Percentiles rank a stretch among this genome's conserved stretches.
Evolutionary conservation across 2,888 invertebrate species (phyloP).

Genomic region (Iselma pallidipennis): DNA sequence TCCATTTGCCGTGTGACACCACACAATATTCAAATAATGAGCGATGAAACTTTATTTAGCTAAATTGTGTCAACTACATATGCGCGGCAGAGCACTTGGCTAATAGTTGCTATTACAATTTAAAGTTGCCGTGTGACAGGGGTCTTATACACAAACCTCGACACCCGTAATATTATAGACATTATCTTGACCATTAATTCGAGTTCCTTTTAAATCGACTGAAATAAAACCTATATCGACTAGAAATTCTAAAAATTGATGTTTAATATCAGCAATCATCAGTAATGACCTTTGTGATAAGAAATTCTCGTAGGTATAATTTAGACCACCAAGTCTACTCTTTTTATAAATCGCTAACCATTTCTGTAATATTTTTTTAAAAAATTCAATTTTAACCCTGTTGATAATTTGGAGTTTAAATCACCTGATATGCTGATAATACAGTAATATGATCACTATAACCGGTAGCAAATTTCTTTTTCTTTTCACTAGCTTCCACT

Average conservation of each 20-base stretch:
- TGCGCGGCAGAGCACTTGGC: background rate
- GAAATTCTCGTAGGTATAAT: slow-evolving; percentile 83
- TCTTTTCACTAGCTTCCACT: slow-evolving; percentile 71
- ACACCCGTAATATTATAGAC: slow-evolving; percentile 49
- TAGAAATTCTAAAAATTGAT: slow-evolving; percentile 74
- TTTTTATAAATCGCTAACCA: slow-evolving; percentile 75
- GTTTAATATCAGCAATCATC: slow-evolving; percentile 86
- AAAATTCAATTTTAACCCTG: background rate
- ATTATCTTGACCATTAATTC: slow-evolving; percentile 65
- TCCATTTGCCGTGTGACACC: too few relatives aligned
- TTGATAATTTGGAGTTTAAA: background rate
- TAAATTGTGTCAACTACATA: too few relatives aligned
- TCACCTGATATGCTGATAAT: slow-evolving; percentile 80
- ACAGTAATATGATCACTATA: slow-evolving; percentile 90
- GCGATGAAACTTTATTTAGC: too few relatives aligned
- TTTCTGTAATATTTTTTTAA: slow-evolving; percentile 59
- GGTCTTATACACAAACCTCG: background rate
- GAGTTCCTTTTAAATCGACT: slow-evolving; percentile 62
- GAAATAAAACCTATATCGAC: slow-evolving; percentile 81
- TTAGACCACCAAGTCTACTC: slow-evolving; percentile 71
- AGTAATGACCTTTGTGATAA: slow-evolving; percentile 80
- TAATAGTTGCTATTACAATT: background rate
- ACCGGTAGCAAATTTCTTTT: slow-evolving; percentile 74
- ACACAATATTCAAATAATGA: too few relatives aligned
- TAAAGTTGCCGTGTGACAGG: background rate